Base-by-base conservation (phyloP, 1,140 invertebrate genomes). In the Heliconius hewitsoni region DNA sequence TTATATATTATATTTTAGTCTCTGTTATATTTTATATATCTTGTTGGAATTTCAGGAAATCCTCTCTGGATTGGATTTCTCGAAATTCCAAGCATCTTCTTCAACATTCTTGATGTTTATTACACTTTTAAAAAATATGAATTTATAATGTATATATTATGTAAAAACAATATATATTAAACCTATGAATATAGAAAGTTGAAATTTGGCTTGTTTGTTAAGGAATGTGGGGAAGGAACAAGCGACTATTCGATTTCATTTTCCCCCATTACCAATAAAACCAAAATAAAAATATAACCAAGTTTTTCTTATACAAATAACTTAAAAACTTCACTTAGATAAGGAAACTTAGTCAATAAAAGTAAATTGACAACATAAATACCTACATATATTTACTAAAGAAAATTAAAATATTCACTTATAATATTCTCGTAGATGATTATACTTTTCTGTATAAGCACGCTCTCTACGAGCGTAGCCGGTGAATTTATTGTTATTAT, bases 401-500 rank as follows among this genome's bases (percentile, higher is more conserved):
- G 55, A 3, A 23, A 23, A 57, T 57, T 57, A 57, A 57, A 57
- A 19, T 57, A 57, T 57, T 57, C 55, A 57, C 55, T 57, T 57
- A 57, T 19, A 52, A 19, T 52, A 52, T 57, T 57, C n/a, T 23
- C n/a, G n/a, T 57, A 57, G 55, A 57, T n/a, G 55, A 57, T 57
- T 57, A 57, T 57, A 23, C 83, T 81, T 78, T 84, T 85, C 81
- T 83, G 79, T 84, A 84, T 86, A 84, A 84, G 79, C 80, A 82
- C 75, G 71, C 84, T 81, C 83, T 80, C 83, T 83, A 82, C 52
- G 78, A 80, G 83, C 72, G 39, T 57, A 79, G 77, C 71, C 30
- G 81, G 57, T 74, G 82, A 87, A 91, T 91, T 90, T 91, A 91
- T 89, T 84, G 89, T 90, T 93, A 93, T 93, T 93, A 91, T 91